These are phyloP conservation scores for Amorpha juglandis DNA, from an alignment of 2,888 invertebrate genomes.

Conservation along the genomic window DNA sequence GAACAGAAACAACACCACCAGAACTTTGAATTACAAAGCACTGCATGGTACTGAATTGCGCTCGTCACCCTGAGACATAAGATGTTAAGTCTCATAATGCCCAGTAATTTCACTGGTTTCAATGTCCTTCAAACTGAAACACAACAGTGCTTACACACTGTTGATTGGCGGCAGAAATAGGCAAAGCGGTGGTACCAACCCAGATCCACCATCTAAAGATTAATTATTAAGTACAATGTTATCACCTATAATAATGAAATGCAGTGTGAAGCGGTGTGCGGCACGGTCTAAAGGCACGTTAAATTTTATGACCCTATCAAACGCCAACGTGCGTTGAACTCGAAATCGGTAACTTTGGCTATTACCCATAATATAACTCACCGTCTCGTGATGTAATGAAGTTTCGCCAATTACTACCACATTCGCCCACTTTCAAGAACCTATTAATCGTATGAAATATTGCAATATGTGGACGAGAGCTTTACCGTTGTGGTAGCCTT, in stretches of 20 bases:
- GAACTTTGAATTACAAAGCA: no score
- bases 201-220: neutral
- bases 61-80: no score
- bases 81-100: no score
- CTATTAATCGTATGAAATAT: constrained; percentile 8
- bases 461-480: no score
- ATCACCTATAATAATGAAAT: constrained; percentile 14
- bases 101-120: no score
- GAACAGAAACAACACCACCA: no score
- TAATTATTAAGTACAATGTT: constrained; percentile 6
- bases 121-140: no score
- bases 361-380: constrained; percentile 12
- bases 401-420: constrained; percentile 13
- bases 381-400: constrained; percentile 13
- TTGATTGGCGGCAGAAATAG: no score
- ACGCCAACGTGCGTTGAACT: constrained; percentile 60
- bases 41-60: no score
- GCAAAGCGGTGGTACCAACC: no score
- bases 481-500: no score
- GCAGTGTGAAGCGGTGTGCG: neutral
- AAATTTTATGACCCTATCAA: constrained; percentile 67
- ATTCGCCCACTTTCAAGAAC: constrained; percentile 2
- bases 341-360: constrained; percentile 39
- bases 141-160: no score
- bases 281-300: constrained; percentile 39